Conservation (phyloP, 2,797 vertebrate genomes). For the Chanos chanos region DNA sequence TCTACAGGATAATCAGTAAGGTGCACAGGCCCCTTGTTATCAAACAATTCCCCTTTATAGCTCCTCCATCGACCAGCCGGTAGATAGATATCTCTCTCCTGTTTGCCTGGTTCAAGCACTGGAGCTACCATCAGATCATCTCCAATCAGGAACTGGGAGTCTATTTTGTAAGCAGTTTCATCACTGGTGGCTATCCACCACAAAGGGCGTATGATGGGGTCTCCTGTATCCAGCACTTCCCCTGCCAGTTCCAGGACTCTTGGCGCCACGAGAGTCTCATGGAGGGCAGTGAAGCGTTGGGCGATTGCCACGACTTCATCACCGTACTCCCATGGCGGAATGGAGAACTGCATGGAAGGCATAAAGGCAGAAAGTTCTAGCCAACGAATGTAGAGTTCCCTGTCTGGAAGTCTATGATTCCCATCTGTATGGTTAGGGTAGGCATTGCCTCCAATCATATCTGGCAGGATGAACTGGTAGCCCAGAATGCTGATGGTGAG, state of each 20-base stretch:
- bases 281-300: conserved; percentile 82
- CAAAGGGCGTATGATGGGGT: conserved; percentile 93
- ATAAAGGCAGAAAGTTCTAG: conserved; percentile 94
- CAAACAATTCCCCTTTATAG: conserved; percentile 90
- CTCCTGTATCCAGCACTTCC: conserved; percentile 84
- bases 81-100: conserved; percentile 92
- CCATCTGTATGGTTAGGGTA: conserved; percentile 72
- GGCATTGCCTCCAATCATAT: conserved; percentile 90
- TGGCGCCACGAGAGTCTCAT: conserved; percentile 86
- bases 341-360: conserved; percentile 96
- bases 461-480: conserved; percentile 85
- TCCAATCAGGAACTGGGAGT: conserved; percentile 96
- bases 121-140: conserved; percentile 95
- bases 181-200: conserved; percentile 96
- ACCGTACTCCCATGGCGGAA: conserved; percentile 93
- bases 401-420: conserved; percentile 72
- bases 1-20: conserved; percentile 89
- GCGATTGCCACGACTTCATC: conserved; percentile 89
- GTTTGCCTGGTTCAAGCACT: conserved; percentile 89
- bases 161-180: conserved; percentile 83
- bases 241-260: conserved; percentile 86
- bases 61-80: conserved; percentile 89
- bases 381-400: conserved; percentile 96
- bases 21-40: conserved; percentile 82
- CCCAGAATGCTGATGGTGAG: conserved; percentile 83